Evolutionary conservation across 2,888 invertebrate species (phyloP).

Genomic region (Subacronicta megacephala): DNA sequence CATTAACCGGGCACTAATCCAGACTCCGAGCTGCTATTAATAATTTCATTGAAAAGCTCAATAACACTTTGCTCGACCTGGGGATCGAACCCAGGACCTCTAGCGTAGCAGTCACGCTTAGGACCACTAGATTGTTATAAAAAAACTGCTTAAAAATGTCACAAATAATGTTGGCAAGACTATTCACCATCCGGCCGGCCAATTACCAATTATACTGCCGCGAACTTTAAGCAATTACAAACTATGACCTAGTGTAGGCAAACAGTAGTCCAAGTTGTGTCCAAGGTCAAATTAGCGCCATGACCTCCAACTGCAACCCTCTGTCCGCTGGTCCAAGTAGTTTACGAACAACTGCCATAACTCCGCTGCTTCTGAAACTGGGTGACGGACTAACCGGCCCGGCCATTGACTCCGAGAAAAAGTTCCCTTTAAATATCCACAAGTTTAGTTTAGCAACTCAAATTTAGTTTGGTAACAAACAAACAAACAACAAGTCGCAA

Average conservation of each 20-base stretch:
- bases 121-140: too few species aligned
- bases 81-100: too few species aligned
- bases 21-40: too few species aligned
- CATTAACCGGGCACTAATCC: too few species aligned
- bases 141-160: not conserved
- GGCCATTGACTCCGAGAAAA: constrained; percentile 90
- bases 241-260: constrained; percentile 67
- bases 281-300: constrained; percentile 88
- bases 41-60: too few species aligned
- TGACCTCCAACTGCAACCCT: constrained; percentile 87
- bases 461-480: constrained; percentile 89
- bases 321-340: constrained; percentile 85
- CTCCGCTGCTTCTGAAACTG: constrained; percentile 88
- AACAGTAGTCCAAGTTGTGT: constrained; percentile 78
- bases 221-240: constrained; percentile 57
- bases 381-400: constrained; percentile 87
- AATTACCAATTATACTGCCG: constrained; percentile 23
- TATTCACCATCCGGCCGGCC: not conserved
- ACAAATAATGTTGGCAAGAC: not conserved
- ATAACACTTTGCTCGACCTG: too few species aligned
- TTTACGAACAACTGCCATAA: constrained; percentile 89
- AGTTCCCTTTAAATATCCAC: constrained; percentile 89
- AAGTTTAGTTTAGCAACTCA: constrained; percentile 89
- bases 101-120: too few species aligned
- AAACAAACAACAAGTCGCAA: constrained; percentile 87